phyloP scores from a whole-genome alignment of 2,797 vertebrate genomes.

The Protosalanx chinensis region DNA sequence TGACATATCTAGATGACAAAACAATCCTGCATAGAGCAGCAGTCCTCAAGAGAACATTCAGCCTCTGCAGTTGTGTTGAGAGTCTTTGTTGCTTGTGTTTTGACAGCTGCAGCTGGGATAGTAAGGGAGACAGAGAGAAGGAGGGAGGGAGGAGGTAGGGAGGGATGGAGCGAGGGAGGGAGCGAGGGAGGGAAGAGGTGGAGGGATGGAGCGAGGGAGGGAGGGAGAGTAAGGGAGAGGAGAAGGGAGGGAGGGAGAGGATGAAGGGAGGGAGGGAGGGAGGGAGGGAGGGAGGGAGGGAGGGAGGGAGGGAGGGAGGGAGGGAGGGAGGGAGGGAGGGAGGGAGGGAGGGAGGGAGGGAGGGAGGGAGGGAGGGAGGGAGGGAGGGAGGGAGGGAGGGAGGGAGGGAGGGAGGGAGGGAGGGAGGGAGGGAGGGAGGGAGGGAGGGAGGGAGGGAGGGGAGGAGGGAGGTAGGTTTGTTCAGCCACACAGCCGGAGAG shows the following conservation, averaged over 20 bases:
- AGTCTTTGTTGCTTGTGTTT: constrained; percentile 46
- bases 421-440: too few relatives aligned
- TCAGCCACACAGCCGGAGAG: constrained; percentile 34
- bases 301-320: neutral
- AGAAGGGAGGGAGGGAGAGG: neutral
- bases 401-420: neutral
- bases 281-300: neutral
- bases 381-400: neutral
- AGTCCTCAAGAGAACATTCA: neutral
- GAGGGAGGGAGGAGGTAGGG: neutral
- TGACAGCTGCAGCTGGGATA: constrained; percentile 45
- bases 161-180: neutral
- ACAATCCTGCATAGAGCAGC: neutral
- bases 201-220: too few relatives aligned
- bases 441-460: neutral
- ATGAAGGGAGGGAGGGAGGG: neutral
- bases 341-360: too few relatives aligned
- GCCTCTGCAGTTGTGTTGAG: constrained; percentile 23
- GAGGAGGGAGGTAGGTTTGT: neutral
- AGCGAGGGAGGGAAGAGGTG: too few relatives aligned
- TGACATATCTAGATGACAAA: neutral
- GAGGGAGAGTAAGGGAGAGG: neutral
- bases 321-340: neutral
- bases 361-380: neutral
- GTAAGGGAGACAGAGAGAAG: constrained; percentile 10